Base-by-base conservation (phyloP, 1,140 invertebrate species). In the Caenorhabditis brenneri region DNA sequence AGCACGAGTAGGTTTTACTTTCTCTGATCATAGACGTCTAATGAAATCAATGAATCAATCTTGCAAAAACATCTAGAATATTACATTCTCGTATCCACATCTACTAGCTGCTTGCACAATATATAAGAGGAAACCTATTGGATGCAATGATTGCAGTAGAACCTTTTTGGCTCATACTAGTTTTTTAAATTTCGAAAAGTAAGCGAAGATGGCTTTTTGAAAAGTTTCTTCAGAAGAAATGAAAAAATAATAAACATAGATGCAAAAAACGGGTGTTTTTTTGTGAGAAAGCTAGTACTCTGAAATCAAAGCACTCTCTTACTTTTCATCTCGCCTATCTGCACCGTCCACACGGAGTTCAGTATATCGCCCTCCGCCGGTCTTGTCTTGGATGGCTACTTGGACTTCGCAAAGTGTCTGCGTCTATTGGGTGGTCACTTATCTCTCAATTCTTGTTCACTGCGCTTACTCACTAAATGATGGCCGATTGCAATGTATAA, bases 401-500 rank as follows among this genome's bases (percentile, higher is more conserved):
- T 74, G 36, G 36, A 27, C 36, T 29, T n/a, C 0, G n/a, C 65
- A 42, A 24, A n/a, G 5, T 31, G 36, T 1, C 65, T 74, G 65
- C 65, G 65, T 46, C 36, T 74, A 74, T 46, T 46, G 7, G 9
- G 15, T 15, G 33, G n/a, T 24, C 7, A 7, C 12, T 46, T 9
- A 42, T 39, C 65, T 74, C n/a, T 74, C 58, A 19, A 16, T 16
- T 65, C 65, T 74, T 36, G 36, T 74, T 46, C 36, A 74, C 22
- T 74, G 65, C 65, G 65, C 65, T 74, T 36, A 74, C 65, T 74
- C 27, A 9, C 36, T 74, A 42, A 74, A 74, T 74, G 65, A 74
- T 74, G 65, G 65, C 65, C 65, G 65, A 42, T 74, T 74, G 65
- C 65, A 42, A 74, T 42, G 65, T 74, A 74, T 74, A 74, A 74